phyloP scores from a whole-genome alignment of 2,113 vertebrate genomes.

The Elanus axillaris region DNA sequence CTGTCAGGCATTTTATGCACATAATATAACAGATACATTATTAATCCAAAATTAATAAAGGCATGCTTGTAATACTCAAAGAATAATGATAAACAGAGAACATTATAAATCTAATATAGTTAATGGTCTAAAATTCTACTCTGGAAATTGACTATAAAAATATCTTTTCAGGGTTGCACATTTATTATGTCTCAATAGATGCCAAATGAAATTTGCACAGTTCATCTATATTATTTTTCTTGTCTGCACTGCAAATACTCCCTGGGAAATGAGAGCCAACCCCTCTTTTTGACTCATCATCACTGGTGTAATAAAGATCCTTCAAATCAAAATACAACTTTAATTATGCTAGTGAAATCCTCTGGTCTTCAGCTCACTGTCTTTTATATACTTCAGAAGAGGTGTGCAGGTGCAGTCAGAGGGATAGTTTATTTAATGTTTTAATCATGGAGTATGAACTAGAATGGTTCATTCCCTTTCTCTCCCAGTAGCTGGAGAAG shows the following conservation, averaged over 20 bases:
- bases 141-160: conserved; percentile 42
- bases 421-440: background rate
- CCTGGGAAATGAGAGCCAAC: background rate
- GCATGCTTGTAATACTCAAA: background rate
- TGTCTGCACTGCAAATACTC: background rate
- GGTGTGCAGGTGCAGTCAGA: background rate
- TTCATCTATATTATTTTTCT: conserved; percentile 11
- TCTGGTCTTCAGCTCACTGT: background rate
- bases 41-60: conserved; percentile 42
- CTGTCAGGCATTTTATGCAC: background rate
- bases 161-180: background rate
- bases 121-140: conserved; percentile 36
- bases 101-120: conserved; percentile 26
- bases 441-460: background rate
- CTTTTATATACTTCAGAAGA: background rate
- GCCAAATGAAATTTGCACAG: conserved; percentile 17
- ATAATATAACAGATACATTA: background rate
- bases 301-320: background rate
- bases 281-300: background rate
- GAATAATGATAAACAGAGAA: conserved; percentile 22
- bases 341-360: background rate
- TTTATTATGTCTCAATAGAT: conserved; percentile 37
- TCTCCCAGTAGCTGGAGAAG: background rate
- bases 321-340: background rate
- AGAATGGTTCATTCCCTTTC: background rate